Evolutionary conservation across 30 jellyfish, hydroid and myxozoan species (phyloP), one percentile per base, ranked within the genome.

Genomic region (Rhopilema esculentum): DNA sequence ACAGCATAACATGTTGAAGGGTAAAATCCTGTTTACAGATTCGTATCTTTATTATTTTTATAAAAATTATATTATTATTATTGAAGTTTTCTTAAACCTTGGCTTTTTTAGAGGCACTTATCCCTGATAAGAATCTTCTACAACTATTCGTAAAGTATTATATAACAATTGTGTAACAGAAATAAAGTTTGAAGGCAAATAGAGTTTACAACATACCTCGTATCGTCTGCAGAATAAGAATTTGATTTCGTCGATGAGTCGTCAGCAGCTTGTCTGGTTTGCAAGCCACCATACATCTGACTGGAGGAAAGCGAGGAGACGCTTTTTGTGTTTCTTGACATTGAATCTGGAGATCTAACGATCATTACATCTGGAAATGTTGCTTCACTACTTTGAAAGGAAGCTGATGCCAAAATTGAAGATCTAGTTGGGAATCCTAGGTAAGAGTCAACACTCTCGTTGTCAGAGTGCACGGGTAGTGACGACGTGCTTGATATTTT

Each of bases 191-290:
- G 12, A 40, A 2, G 12, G 12, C 57, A 40, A 40, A 40, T 12
- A 2, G 6, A 2, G 12, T 6, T 6, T 12, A 2, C 30, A 1
- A 27, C 83, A 20, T 7, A 84, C 93, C 93, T 84, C 51, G 93
- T 84, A 40, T 84, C 87, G 33, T 84, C 93, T 9, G 76, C 93
- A 15, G 93, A 84, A 53, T 84, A 84, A 1, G 93, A 52, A 61
- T 53, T 66, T 15, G 81, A 30, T 64, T 21, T 51, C 49, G 31
- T 57, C 6, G 27, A n/a, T 15, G 32, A 52, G 26, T 23, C 69
- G 16, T 26, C 64, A 0, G n/a, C 63, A 28, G 15, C 49, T 1
- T 8, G 64, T 16, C 24, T 28, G 1, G 19, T 15, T n/a, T 26
- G 21, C 24, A 20, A 17, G 28, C 21, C 63, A 7, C 80, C 93